Base-by-base conservation (phyloP, 2,797 vertebrate genomes). In the Coregonus ussuriensis region DNA sequence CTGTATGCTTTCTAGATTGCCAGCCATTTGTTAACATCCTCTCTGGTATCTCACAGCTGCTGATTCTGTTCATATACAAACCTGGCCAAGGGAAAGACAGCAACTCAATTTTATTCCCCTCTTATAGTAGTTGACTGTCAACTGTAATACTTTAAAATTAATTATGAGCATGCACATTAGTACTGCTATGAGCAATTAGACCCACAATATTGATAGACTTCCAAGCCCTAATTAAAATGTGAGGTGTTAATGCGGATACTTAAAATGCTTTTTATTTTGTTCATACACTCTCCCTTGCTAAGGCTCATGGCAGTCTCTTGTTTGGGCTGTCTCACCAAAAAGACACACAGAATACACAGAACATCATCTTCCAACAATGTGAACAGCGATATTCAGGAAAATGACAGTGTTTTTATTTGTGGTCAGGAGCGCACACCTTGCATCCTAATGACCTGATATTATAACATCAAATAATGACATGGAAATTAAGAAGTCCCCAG, bases 111-210 rank as follows among this genome's bases (percentile, higher is more conserved):
- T 81, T 84, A 74, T 81, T 63, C 78, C 54, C 78, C 9, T 72
- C 75, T 82, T 76, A 92, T 93, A 93, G 91, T 96, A 94, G 96
- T 95, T 95, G 93, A 91, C 90, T 88, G 93, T 88, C 89, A 91
- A 91, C 90, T 94, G 91, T 94, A 94, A 94, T 94, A 88, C 92
- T 91, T 94, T 84, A 94, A 91, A 95, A 96, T 95, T 93, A 95
- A 95, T 95, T 94, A 95, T 93, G 91, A 96, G 75, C 93, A 93
- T 91, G 92, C 90, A 93, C 90, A 93, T 95, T 93, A 93, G 91
- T 94, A 91, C 91, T 89, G 88, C 92, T 93, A 92, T 93, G 92
- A 94, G 91, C 91, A 94, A 94, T 95, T 95, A 95, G 88, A 89
- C 90, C 89, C 88, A 91, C 87, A 88, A 86, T 93, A 93, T 92